Conservation (phyloP, 2,113 vertebrate genomes). For the Origma solitaria region DNA sequence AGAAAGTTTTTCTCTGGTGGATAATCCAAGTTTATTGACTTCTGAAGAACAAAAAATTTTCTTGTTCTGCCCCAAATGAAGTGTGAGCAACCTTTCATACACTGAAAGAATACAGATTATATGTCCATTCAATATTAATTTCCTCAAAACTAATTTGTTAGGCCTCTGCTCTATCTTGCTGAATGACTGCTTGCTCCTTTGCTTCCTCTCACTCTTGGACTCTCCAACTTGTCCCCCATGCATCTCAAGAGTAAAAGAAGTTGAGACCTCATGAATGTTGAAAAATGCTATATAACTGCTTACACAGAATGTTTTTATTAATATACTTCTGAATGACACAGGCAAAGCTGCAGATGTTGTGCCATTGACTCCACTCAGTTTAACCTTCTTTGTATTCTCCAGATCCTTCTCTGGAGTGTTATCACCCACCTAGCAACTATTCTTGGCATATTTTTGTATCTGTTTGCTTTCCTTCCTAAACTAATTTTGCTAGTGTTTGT, state of each 20-base stretch:
- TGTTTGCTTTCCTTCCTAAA: neutral
- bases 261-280: neutral
- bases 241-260: neutral
- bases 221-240: neutral
- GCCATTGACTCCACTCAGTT: neutral
- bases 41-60: neutral
- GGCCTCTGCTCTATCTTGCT: neutral
- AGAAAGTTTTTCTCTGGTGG: neutral
- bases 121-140: neutral
- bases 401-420: neutral
- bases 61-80: neutral
- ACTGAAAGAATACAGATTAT: neutral
- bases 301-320: neutral
- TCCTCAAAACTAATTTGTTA: neutral
- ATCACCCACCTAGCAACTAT: neutral
- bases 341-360: neutral
- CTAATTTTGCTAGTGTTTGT: neutral
- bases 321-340: neutral
- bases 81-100: neutral
- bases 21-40: neutral
- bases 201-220: neutral
- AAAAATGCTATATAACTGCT: neutral
- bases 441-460: neutral
- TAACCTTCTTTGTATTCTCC: neutral
- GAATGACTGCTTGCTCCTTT: neutral